Evolutionary conservation across 2,113 vertebrate species (phyloP), one percentile per base, ranked within the genome.

Genomic region (Eretmochelys imbricata): DNA sequence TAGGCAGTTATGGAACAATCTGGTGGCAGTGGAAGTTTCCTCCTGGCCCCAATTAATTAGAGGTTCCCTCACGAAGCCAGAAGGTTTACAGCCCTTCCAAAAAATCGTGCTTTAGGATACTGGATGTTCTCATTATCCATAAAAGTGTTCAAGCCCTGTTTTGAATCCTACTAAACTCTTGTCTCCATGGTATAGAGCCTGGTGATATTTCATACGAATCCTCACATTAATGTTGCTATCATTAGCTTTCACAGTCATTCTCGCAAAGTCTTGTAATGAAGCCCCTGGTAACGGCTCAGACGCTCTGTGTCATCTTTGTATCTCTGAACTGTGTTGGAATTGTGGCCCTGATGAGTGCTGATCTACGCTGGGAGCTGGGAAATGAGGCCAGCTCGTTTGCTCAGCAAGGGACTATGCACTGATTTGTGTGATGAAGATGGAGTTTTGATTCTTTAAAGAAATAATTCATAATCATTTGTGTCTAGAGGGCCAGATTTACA

Each of bases 301-400:
- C 0, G 0, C 25, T 22, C 54, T 1, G 0, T 51, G 88, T 38
- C 84, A 48, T 88, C 82, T 88, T 89, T 84, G 85, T 62, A 10
- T 80, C 84, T 86, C 79, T 38, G 27, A 35, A 46, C 31, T 8
- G 51, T 80, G 93, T 80, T 86, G 82, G 5, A n/a, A 22, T 72
- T 72, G 65, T n/a, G 19, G 65, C 65, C n/a, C 11, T 29, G 38
- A 25, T 46, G 46, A 78, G 75, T 27, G 11, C 25, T 78, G 42
- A 46, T 48, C 50, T 89, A 62, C 48, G 22, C 4, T n/a, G 13
- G 20, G 50, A 31, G 20, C 80, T 10, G 65, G 85, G 90, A 89
- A 97, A 91, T 13, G 75, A 94, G 83, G 87, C 85, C 94, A 90
- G 3, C 4, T 93, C 46, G 22, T 55, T 81, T 85, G 3, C 57